A percentile compares a stretch with the other conserved stretches of the same genome.
These are phyloP conservation scores for Toxotes jaculatrix DNA, from an alignment of 2,113 vertebrate genomes.

Conservation along the genomic window DNA sequence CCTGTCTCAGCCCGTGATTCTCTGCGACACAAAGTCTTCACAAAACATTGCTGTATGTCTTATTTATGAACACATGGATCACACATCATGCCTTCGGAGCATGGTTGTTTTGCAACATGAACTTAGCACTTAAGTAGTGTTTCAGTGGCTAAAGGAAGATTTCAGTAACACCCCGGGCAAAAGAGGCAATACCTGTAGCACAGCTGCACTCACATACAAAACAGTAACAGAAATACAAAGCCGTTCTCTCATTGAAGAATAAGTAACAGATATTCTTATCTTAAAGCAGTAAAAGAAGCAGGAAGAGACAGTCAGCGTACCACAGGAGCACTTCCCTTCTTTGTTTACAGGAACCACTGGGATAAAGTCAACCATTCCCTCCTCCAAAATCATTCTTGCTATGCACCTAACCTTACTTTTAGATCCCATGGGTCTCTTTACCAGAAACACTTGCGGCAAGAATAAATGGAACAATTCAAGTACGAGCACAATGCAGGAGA, in stretches of 20 bases:
- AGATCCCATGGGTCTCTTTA: constrained; percentile 6
- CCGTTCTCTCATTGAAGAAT: constrained; percentile 6
- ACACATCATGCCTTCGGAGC: background rate
- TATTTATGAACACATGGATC: background rate
- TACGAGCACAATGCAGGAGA: constrained; percentile 29
- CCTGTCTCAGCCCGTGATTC: background rate
- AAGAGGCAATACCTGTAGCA: background rate
- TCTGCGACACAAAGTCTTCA: background rate
- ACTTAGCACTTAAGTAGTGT: background rate
- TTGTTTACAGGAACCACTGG: constrained; percentile 71
- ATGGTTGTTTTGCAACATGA: constrained; percentile 1
- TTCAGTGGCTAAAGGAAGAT: constrained; percentile 11
- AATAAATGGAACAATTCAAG: constrained; percentile 16
- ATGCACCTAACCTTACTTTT: constrained; percentile 22
- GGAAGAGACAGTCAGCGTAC: constrained; percentile 63
- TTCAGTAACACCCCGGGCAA: background rate
- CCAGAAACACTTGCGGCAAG: constrained; percentile 17
- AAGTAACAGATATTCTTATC: constrained; percentile 50
- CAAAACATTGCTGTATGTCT: background rate
- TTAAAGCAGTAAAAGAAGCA: constrained; percentile 41
- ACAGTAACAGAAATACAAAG: constrained; percentile 4
- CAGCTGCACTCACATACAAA: background rate
- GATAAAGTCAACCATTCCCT: constrained; percentile 39
- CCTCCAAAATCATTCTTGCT: constrained; percentile 5
- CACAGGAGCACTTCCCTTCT: constrained; percentile 67